These are phyloP conservation scores for Paratrypauchen microcephalus DNA, from an alignment of 2,797 vertebrate species.

Conservation along the genomic window DNA sequence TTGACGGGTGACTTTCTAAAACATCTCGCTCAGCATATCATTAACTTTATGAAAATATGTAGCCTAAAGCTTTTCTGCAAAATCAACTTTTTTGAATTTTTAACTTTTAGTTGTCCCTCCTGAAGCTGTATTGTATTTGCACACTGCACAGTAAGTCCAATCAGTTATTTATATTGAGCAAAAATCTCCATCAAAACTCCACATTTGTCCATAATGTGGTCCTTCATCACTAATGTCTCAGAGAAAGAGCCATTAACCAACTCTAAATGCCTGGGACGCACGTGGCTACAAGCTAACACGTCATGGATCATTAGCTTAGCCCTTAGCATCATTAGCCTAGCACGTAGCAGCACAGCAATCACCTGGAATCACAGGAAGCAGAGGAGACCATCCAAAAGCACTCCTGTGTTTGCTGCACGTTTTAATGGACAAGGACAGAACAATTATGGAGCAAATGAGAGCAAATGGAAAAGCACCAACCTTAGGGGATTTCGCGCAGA, in stretches of 20 bases:
- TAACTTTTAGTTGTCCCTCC: no score
- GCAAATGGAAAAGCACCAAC: constrained; percentile 40
- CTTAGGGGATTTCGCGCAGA: constrained; percentile 34
- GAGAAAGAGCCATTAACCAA: constrained; percentile 58
- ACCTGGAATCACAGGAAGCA: constrained; percentile 48
- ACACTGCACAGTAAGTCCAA: background rate
- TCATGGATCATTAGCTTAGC: constrained; percentile 61
- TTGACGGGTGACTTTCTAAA: no score
- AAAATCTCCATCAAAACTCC: constrained; percentile 57
- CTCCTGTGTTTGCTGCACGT: constrained; percentile 22
- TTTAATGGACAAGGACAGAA: constrained; percentile 47
- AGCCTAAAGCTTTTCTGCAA: no score
- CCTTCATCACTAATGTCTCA: constrained; percentile 62
- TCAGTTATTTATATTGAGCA: constrained; percentile 38
- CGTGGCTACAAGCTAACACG: constrained; percentile 64
- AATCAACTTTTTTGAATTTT: no score
- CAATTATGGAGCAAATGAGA: constrained; percentile 53
- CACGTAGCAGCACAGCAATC: constrained; percentile 52
- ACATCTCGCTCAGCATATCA: no score
- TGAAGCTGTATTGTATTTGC: no score
- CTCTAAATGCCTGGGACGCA: constrained; percentile 39
- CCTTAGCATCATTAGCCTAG: constrained; percentile 56
- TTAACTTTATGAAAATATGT: no score
- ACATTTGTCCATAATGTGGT: constrained; percentile 58
- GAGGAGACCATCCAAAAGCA: constrained; percentile 44